These are phyloP conservation scores for Lethrus apterus DNA, from an alignment of 1,140 invertebrate species.

Conservation along the genomic window DNA sequence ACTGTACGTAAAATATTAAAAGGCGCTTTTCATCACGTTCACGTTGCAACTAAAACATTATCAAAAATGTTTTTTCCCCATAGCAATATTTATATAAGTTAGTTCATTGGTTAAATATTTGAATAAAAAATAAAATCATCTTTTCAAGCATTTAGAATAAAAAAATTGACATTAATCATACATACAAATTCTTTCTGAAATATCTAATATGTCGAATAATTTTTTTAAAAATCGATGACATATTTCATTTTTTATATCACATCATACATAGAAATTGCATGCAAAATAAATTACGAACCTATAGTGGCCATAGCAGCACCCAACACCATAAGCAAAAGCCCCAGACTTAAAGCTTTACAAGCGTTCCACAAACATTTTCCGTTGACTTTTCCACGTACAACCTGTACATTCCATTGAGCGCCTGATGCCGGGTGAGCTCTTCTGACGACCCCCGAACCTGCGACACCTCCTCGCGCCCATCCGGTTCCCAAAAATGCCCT, in stretches of 20 bases:
- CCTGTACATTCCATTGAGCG: conserved; percentile 64
- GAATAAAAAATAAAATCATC: too few relatives aligned
- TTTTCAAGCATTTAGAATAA: too few relatives aligned
- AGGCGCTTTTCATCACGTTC: too few relatives aligned
- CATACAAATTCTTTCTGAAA: background rate
- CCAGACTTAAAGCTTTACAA: conserved; percentile 77
- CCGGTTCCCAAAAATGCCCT: conserved; percentile 46
- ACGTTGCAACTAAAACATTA: too few relatives aligned
- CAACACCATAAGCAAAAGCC: conserved; percentile 73
- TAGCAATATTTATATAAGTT: too few relatives aligned
- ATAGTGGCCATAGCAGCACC: conserved; percentile 87
- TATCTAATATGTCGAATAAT: background rate
- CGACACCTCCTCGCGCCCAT: conserved; percentile 72
- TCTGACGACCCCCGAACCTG: conserved; percentile 55
- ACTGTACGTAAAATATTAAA: too few relatives aligned
- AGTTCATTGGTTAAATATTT: too few relatives aligned
- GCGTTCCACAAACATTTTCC: conserved; percentile 83
- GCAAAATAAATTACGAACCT: conserved; percentile 57
- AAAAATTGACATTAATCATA: too few relatives aligned
- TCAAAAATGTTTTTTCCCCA: too few relatives aligned
- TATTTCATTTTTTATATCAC: background rate
- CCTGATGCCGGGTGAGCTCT: conserved; percentile 60
- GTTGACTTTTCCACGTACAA: conserved; percentile 75
- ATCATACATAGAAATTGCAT: too few relatives aligned
- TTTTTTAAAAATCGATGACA: background rate